Percentiles rank a stretch among this genome's conserved stretches.
Evolutionary conservation across 1,140 invertebrate species (phyloP).

Genomic region (Drosophila teissieri): DNA sequence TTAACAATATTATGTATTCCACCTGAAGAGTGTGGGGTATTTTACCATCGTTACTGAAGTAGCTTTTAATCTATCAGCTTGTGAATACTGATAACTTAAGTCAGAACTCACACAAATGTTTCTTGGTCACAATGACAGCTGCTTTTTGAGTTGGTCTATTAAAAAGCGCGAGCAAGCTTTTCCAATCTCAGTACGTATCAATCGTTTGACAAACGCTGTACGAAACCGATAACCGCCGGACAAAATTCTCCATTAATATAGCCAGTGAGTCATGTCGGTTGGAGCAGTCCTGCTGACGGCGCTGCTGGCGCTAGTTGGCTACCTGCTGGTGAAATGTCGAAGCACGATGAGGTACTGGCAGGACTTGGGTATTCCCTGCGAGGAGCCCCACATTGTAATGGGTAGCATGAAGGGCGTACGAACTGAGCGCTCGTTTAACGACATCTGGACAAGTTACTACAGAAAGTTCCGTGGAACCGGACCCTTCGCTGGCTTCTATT

Average conservation of each 20-base stretch:
- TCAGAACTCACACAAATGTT: slow-evolving; percentile 15
- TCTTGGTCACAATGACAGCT: slow-evolving; percentile 33
- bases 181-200: background rate
- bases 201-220: background rate
- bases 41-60: background rate
- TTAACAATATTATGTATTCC: background rate
- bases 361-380: slow-evolving; percentile 81
- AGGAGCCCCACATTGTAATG: slow-evolving; percentile 72
- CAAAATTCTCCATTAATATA: background rate
- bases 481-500: slow-evolving; percentile 83
- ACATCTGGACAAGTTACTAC: slow-evolving; percentile 68
- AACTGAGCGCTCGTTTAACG: slow-evolving; percentile 25
- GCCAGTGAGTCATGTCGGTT: slow-evolving; percentile 29
- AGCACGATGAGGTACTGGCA: slow-evolving; percentile 79
- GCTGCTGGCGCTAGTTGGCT: slow-evolving; percentile 34
- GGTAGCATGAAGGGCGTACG: slow-evolving; percentile 70
- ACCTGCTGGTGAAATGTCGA: slow-evolving; percentile 30
- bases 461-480: slow-evolving; percentile 69
- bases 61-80: background rate
- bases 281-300: slow-evolving; percentile 32
- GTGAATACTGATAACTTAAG: too few species aligned
- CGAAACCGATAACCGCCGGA: background rate
- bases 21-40: background rate
- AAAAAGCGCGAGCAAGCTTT: background rate
- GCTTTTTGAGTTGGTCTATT: background rate